Evolutionary conservation across 2,888 invertebrate genomes (phyloP), one percentile per base, ranked within the genome.

Genomic region (Lithodes maja): DNA sequence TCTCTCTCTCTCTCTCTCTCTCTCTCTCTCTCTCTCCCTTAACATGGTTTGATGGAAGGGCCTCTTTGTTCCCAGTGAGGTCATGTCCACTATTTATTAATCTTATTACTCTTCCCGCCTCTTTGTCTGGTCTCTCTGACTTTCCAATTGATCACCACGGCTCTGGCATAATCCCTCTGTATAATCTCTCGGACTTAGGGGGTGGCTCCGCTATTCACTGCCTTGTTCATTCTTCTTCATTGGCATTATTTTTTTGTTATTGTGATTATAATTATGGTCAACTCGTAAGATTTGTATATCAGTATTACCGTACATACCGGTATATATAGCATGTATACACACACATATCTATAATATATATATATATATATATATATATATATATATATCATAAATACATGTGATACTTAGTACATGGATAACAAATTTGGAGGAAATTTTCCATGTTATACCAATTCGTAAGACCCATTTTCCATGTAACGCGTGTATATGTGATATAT

Each of bases 51-150:
- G 74, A 82, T 81, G 80, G 71, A 86, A 82, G 71, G 82, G 55
- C 52, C 69, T 82, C 86, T 81, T 86, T 86, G 86, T 86, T 86
- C 74, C 15, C 69, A 49, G 69, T 81, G 77, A 69, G 49, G 50
- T 12, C 55, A 33, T 50, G 55, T 50, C 82, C 74, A 80, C 74
- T 82, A 80, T 86, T 86, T 86, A 86, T 86, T 86, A 86, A 86
- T 81, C 82, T 7, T 71, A 82, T 82, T 86, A 86, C 74, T 75
- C 52, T 52, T n/a, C 69, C 80, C 33, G 2, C 83, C 75, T 77
- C 80, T 86, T 86, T 85, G 85, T 85, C 77, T 85, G 85, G 33
- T 17, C 53, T n/a, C n/a, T 15, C 52, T 75, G 74, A 75, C 83
- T 79, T 69, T 85, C 53, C 78, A 55, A 85, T 79, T 80, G 61